These are phyloP conservation scores for Drosophila paramelanica DNA, from an alignment of 2,888 invertebrate genomes.

Conservation along the genomic window DNA sequence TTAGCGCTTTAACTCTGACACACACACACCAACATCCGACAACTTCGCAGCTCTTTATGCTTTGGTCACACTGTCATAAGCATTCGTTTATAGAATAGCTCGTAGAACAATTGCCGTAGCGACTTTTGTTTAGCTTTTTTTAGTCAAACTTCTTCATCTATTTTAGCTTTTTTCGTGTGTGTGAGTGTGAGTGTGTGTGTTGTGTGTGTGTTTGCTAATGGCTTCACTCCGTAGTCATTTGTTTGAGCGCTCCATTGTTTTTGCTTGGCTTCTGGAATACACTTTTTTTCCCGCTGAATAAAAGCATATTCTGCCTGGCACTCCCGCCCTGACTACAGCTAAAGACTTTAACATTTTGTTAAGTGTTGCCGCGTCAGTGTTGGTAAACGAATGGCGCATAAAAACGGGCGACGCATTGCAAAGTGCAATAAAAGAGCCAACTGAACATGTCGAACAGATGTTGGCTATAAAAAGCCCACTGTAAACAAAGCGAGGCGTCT, in stretches of 20 bases:
- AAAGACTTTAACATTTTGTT: constrained; percentile 54
- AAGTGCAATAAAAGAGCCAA: constrained; percentile 57
- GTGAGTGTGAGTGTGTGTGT: constrained; percentile 25
- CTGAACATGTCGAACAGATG: constrained; percentile 70
- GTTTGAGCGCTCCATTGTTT: constrained; percentile 66
- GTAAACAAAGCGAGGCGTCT: constrained; percentile 62
- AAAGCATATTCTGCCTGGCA: constrained; percentile 9
- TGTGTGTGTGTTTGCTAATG: constrained; percentile 67
- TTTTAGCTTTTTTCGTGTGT: constrained; percentile 40
- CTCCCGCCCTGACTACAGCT: constrained; percentile 1
- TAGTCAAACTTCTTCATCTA: constrained; percentile 61
- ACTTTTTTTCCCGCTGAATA: constrained; percentile 29
- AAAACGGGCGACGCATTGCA: constrained; percentile 38
- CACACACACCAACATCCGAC: neutral
- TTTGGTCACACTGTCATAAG: constrained; percentile 51
- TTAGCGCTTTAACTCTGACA: constrained; percentile 5
- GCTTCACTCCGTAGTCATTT: constrained; percentile 72
- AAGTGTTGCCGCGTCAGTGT: constrained; percentile 60
- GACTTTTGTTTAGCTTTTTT: constrained; percentile 54
- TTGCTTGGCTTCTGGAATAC: constrained; percentile 50
- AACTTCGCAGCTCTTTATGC: constrained; percentile 13
- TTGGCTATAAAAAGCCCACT: constrained; percentile 66
- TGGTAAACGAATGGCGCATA: constrained; percentile 53
- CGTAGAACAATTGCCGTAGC: constrained; percentile 42
- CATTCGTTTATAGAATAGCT: constrained; percentile 28